phyloP scores from a whole-genome alignment of 1,140 invertebrate species.

The Galendromus occidentalis region DNA sequence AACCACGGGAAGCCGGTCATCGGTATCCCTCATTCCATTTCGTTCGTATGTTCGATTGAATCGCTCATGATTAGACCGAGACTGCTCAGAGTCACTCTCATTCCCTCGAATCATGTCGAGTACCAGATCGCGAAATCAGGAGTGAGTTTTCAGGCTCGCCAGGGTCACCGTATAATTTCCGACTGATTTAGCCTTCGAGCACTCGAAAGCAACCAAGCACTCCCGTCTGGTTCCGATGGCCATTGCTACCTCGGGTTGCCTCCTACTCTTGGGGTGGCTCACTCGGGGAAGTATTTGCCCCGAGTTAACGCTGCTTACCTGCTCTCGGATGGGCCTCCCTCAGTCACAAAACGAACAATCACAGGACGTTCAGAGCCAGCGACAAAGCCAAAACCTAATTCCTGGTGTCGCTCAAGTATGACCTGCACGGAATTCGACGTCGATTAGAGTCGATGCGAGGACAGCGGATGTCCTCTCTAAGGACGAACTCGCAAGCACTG shows the following conservation, averaged over 20 bases:
- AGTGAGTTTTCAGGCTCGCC: too few species aligned
- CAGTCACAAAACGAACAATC: slow-evolving; percentile 50
- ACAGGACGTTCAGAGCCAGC: slow-evolving; percentile 75
- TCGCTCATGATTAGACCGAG: too few species aligned
- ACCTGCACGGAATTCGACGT: neutral
- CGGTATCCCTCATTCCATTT: too few species aligned
- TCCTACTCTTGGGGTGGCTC: neutral
- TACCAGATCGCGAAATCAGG: too few species aligned
- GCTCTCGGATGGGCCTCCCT: slow-evolving; percentile 26
- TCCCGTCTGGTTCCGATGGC: neutral
- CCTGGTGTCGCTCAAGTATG: slow-evolving; percentile 27
- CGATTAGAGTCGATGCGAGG: too few species aligned
- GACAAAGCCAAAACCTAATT: slow-evolving; percentile 76
- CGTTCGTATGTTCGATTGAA: too few species aligned
- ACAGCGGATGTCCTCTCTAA: too few species aligned
- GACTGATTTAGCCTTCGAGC: neutral
- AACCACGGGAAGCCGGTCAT: too few species aligned
- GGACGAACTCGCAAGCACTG: too few species aligned
- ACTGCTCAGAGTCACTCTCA: too few species aligned
- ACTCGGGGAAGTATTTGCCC: neutral
- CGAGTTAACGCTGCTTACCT: neutral
- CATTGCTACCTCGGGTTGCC: neutral
- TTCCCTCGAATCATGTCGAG: too few species aligned
- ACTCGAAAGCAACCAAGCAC: neutral
- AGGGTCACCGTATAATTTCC: too few species aligned